Base-by-base conservation (phyloP, 2,888 invertebrate species). In the Drosophila incognita region DNA sequence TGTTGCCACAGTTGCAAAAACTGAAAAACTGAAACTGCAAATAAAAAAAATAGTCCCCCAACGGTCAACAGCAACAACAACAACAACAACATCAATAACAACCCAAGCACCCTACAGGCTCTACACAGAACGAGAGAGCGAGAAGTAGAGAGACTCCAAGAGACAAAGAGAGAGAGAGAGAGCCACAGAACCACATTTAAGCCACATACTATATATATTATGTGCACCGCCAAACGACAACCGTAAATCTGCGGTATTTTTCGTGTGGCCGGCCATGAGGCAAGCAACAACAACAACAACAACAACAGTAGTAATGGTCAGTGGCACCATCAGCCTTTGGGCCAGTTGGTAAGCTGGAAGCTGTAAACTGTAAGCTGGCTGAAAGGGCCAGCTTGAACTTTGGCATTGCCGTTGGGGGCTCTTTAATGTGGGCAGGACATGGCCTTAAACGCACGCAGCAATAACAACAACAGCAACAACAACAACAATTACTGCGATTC, bases 191-290 rank as follows among this genome's bases (percentile, higher is more conserved):
- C 78, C 82, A 64, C 77, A 78, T 79, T 78, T 78, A 78, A 78
- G 78, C 78, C 78, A 82, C 78, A 82, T 78, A 77, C 81, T 81
- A 81, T 77, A 77, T 46, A 54, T 78, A 78, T 78, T 78, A 78
- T 78, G 78, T 82, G 82, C 74, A 76, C 82, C 71, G 74, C 87
- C 89, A 87, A 79, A 86, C 87, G 90, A 86, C 89, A 85, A 90
- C 85, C 85, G 87, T 85, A 90, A 85, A 90, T 90, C 85, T 85
- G 85, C 89, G 85, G 90, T 78, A 83, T 85, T 83, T 86, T 85
- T 86, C 90, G 90, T 89, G 84, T 81, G 90, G 85, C 74, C 78
- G 86, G 88, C 68, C 79, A 82, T 69, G 74, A 53, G 77, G 70
- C 69, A 62, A 69, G 36, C 59, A 60, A 24, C 56, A 64, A 52